These are phyloP conservation scores for Oxycera nigricornis DNA, from an alignment of 2,888 invertebrate species.

Conservation along the genomic window DNA sequence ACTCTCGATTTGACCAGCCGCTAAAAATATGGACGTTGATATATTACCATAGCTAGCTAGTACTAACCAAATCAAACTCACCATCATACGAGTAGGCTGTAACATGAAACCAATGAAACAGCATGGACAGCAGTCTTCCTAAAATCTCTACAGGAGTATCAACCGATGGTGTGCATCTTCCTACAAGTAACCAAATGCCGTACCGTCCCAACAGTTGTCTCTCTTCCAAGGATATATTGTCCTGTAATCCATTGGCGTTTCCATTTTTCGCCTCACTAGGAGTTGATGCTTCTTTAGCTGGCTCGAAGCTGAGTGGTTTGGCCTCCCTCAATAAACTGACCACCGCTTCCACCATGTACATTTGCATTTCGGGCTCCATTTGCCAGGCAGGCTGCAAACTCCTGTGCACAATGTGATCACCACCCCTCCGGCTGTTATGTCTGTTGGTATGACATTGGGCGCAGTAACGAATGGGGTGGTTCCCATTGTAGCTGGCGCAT, in stretches of 20 bases:
- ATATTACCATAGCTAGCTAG: no score
- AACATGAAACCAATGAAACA: conserved; percentile 99
- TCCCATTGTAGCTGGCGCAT: conserved; percentile 95
- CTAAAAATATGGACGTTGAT: conserved; percentile 3
- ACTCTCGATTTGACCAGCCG: conserved; percentile 77
- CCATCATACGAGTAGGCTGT: conserved; percentile 96
- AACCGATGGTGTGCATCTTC: conserved; percentile 83
- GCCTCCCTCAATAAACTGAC: conserved; percentile 93
- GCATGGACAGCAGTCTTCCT: conserved; percentile 91
- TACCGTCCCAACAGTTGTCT: conserved; percentile 90
- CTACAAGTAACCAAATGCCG: conserved; percentile 97
- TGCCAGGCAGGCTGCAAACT: conserved; percentile 87
- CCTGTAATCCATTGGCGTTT: conserved; percentile 61
- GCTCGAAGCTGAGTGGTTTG: conserved; percentile 77
- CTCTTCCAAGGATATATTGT: conserved; percentile 83
- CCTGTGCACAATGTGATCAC: conserved; percentile 89
- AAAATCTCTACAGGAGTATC: conserved; percentile 81
- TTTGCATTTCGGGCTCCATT: conserved; percentile 89
- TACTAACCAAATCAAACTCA: conserved; percentile 56
- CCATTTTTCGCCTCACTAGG: conserved; percentile 58
- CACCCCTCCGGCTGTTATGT: conserved; percentile 85
- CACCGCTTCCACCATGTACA: conserved; percentile 92
- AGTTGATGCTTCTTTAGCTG: conserved; percentile 63
- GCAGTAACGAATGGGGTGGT: conserved; percentile 94
- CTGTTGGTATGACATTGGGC: conserved; percentile 87